Evolutionary conservation across 2,797 vertebrate species (phyloP), one percentile per base, ranked within the genome.

Genomic region (Rhinatrema bivittatum): DNA sequence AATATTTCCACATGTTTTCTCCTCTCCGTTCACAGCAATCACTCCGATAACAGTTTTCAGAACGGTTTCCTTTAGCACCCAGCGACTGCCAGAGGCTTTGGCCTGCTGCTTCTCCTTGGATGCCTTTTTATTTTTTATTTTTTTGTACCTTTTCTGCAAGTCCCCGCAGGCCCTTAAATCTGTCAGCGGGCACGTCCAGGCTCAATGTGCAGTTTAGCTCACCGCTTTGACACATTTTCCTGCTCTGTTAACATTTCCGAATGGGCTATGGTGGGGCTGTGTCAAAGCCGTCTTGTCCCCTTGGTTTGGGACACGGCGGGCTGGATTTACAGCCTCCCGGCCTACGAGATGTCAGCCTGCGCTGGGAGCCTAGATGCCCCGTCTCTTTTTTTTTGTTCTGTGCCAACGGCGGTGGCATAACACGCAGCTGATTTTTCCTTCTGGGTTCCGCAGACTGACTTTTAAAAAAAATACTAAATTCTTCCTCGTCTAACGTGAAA

Each of bases 1-100:
- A 76, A 66, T 40, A 65, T 63, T 76, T 72, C 73, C 70, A 76
- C 58, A 75, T 75, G 73, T 46, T 68, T 60, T 37, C 25, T 50
- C 48, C 56, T n/a, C 45, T 65, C 55, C n/a, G 56, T 50, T 38
- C 39, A 50, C 41, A 52, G 49, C 51, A 53, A 42, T 21, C 36
- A 51, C 41, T 25, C 38, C 12, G 13, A 28, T 27, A 35, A 24
- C 45, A 42, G 13, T 2, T 16, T 37, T 37, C 16, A 31, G 44
- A 18, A 44, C 63, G 42, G 46, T 56, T 50, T 42, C 54, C 57
- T 57, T 76, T 56, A 14, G n/a, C 32, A 41, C 60, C 42, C 54
- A 71, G 68, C 58, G 52, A 64, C 30, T 50, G 58, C 61, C 56
- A 58, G 68, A 0, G n/a, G n/a, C n/a, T n/a, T n/a, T n/a, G n/a